Percentiles rank a stretch among this genome's conserved stretches.
These are phyloP conservation scores for Henicopernis longicauda DNA, from an alignment of 2,113 vertebrate genomes.

Conservation along the genomic window DNA sequence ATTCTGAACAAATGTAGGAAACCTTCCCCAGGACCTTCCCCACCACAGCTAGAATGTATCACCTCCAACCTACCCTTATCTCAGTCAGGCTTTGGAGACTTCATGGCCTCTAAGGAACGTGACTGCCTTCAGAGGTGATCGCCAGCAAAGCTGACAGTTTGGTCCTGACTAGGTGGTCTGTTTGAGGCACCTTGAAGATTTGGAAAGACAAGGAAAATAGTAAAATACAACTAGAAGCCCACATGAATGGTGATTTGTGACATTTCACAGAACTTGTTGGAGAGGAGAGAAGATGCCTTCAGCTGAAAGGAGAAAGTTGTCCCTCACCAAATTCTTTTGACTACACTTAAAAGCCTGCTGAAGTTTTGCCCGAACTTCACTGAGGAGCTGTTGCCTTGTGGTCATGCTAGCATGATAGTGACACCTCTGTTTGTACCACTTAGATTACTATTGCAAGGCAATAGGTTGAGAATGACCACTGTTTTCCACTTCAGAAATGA, in stretches of 20 bases:
- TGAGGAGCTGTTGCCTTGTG: not conserved
- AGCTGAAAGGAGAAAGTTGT: not conserved
- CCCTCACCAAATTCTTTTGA: not conserved
- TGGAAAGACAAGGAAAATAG: not conserved
- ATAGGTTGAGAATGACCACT: not conserved
- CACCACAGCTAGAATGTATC: not conserved
- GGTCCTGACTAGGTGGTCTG: not conserved
- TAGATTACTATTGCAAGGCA: not conserved
- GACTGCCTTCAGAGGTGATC: not conserved
- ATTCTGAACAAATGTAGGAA: not conserved
- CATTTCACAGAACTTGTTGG: not conserved
- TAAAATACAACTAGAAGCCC: not conserved
- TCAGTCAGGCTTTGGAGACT: not conserved
- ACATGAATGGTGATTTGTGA: not conserved
- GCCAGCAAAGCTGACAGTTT: not conserved
- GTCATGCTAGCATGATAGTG: not conserved
- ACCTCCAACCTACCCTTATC: not conserved
- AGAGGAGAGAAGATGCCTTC: not conserved
- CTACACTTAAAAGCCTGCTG: not conserved
- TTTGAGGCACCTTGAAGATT: not conserved
- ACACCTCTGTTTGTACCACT: not conserved
- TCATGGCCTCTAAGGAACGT: not conserved
- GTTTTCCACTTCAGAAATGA: conserved; percentile 78
- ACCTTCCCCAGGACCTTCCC: not conserved
- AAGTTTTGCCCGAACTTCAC: not conserved